Evolutionary conservation across 2,888 invertebrate species (phyloP), one percentile per base, ranked within the genome.

Genomic region (Cephus sareptanus): DNA sequence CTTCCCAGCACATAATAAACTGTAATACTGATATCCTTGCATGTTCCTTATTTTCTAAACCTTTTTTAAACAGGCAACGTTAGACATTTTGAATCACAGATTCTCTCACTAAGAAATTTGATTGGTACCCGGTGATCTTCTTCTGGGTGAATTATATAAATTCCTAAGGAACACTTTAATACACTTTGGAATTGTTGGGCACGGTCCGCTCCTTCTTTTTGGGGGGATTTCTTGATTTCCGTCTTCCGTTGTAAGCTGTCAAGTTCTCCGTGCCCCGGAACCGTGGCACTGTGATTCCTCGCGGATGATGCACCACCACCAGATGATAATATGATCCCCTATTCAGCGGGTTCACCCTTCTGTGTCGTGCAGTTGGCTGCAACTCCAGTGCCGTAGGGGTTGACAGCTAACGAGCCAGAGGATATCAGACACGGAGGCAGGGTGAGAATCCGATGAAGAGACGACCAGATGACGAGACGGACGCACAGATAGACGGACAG

Each of bases 401-500:
- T 9, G 23, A 23, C 56, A 23, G 56, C 23, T 56, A 23, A 23
- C 56, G 23, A 56, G 23, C 56, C 56, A 23, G 23, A 23, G 6
- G 56, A 23, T 23, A 9, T 56, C 56, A 2, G 56, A 56, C 56
- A 56, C 56, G 2, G 23, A 56, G 56, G 9, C 56, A 56, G 56
- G 56, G 56, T 56, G 23, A 56, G 56, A 56, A 56, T 56, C 56
- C 9, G 56, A 56, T 23, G 23, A 6, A 40, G 6, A 56, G 56
- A 23, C 56, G 56, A 56, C 9, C 56, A 0, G 56, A 56, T 15
- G 56, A 56, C 40, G 40, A 40, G 40, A 40, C 23, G 56, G 56
- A 56, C 56, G 34, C 77, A 82, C 79, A 80, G 81, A 76, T 79
- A 77, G 78, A 81, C 77, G 69, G 34, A 31, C 76, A 76, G 82